Conservation (phyloP, 1,140 invertebrate species). For the Sarcophaga bullata region DNA sequence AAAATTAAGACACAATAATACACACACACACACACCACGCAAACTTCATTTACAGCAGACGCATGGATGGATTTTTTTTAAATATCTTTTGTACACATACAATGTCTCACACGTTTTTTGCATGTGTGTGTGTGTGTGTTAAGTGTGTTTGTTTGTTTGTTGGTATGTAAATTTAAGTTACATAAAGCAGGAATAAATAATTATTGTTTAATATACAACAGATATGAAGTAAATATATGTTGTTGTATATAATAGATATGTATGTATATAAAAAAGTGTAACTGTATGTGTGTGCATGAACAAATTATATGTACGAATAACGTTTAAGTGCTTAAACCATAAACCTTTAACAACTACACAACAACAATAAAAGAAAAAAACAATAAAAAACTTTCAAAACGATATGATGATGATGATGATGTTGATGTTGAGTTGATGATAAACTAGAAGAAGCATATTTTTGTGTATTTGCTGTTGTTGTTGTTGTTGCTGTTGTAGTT, state of each 20-base stretch:
- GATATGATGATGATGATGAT: constrained; percentile 4
- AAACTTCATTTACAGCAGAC: neutral
- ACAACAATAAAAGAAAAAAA: constrained; percentile 24
- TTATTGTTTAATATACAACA: neutral
- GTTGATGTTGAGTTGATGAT: neutral
- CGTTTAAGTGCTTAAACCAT: constrained; percentile 37
- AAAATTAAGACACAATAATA: constrained; percentile 32
- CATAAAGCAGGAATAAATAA: too few species aligned
- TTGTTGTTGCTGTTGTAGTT: neutral
- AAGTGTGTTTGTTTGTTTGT: too few species aligned
- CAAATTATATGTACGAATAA: constrained; percentile 8
- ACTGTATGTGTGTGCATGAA: neutral
- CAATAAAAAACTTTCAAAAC: neutral
- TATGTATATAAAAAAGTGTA: neutral
- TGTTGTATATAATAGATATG: constrained; percentile 1
- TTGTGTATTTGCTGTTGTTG: constrained; percentile 16
- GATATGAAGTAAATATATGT: too few species aligned
- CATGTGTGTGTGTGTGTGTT: too few species aligned
- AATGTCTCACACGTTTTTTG: too few species aligned
- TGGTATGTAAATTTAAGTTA: too few species aligned
- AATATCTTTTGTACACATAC: constrained; percentile 9
- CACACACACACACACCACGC: neutral
- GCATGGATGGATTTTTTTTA: neutral
- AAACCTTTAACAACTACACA: constrained; percentile 25
- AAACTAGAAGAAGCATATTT: neutral